A percentile compares a stretch with the other conserved stretches of the same genome.
These are phyloP conservation scores for Mercenaria mercenaria DNA, from an alignment of 1,140 invertebrate genomes.

Conservation along the genomic window DNA sequence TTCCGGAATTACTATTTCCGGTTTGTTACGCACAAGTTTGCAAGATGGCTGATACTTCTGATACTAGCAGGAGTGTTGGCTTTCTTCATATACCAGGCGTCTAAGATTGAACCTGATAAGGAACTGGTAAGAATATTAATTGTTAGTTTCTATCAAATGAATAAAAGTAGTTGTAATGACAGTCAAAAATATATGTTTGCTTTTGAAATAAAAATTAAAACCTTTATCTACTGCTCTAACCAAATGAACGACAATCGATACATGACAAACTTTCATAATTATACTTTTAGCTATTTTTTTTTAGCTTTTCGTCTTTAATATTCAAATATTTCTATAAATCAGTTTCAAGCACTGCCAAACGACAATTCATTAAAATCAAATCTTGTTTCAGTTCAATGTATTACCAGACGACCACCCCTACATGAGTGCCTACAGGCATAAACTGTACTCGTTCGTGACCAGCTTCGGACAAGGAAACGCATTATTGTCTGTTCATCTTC, in stretches of 20 bases:
- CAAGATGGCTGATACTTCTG: conserved; percentile 65
- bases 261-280: too few species aligned
- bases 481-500: neutral
- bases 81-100: conserved; percentile 62
- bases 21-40: conserved; percentile 65
- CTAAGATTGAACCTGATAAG: conserved; percentile 66
- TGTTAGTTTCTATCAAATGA: too few species aligned
- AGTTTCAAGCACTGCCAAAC: too few species aligned
- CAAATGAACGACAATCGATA: too few species aligned
- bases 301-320: too few species aligned
- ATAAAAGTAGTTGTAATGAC: too few species aligned
- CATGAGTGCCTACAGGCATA: neutral
- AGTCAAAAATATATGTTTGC: too few species aligned
- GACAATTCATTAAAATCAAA: too few species aligned
- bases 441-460: neutral
- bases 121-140: conserved; percentile 68
- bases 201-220: too few species aligned
- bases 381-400: conserved; percentile 15
- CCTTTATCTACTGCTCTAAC: too few species aligned
- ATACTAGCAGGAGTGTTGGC: conserved; percentile 53
- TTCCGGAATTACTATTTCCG: conserved; percentile 67
- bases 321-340: too few species aligned
- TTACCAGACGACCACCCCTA: neutral
- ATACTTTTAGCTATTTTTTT: too few species aligned
- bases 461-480: neutral